Percentiles rank a stretch among this genome's conserved stretches.
Evolutionary conservation across 2,888 invertebrate species (phyloP).

Genomic region (Luffia ferchaultella): DNA sequence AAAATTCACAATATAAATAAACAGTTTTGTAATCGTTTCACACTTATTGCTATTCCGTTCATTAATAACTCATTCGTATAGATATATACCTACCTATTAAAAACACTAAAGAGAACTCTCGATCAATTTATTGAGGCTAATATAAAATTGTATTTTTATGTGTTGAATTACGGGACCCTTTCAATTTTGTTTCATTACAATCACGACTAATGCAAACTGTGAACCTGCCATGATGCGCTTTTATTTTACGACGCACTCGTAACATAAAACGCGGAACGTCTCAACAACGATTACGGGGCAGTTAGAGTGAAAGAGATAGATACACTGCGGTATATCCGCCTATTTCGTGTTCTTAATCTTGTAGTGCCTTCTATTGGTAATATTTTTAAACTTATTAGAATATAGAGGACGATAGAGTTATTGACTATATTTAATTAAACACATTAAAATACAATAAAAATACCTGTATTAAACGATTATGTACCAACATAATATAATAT

Average conservation of each 20-base stretch:
- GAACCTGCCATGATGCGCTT: slow-evolving; percentile 59
- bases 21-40: too few relatives aligned
- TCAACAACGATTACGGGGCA: slow-evolving; percentile 48
- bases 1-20: too few relatives aligned
- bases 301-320: slow-evolving; percentile 31
- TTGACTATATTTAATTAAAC: too few relatives aligned
- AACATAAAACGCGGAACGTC: slow-evolving; percentile 61
- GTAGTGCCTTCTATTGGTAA: not conserved
- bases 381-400: slow-evolving; percentile 11
- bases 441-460: too few relatives aligned
- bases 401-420: slow-evolving; percentile 18
- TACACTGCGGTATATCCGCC: not conserved
- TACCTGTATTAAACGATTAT: too few relatives aligned
- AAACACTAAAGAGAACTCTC: not conserved
- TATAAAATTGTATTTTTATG: not conserved
- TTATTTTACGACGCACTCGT: slow-evolving; percentile 62
- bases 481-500: too few relatives aligned
- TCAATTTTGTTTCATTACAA: slow-evolving; percentile 40
- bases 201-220: slow-evolving; percentile 58
- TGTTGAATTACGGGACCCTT: slow-evolving; percentile 14
- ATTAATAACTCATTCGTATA: too few relatives aligned
- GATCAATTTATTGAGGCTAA: not conserved
- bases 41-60: too few relatives aligned
- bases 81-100: not conserved
- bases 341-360: not conserved